Conservation (phyloP, 2,113 vertebrate genomes). For the cattle (Bos taurus) region ARS-UCD2.0 NC_037339.1:53865501-53866000, state of each 20-base stretch:
- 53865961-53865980: not conserved
- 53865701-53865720: not conserved
- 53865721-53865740: not conserved
- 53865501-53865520: not conserved
- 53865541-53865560: not conserved
- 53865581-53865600: not conserved
- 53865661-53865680: not conserved
- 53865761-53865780: not conserved
- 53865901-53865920: not conserved
- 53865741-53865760: not conserved
- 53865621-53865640: not conserved
- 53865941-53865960: not conserved
- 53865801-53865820: not conserved
- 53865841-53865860: not conserved
- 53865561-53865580: not conserved
- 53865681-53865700: not conserved
- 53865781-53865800: not conserved
- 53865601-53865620: not conserved
- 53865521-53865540: not conserved
- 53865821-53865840: not conserved
- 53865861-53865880: not conserved
- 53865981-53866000: not conserved
- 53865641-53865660: fast-evolving
- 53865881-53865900: not conserved
- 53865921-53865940: not conserved